phyloP scores from a whole-genome alignment of 2,888 invertebrate species.

The Chrysopilus asiliformis region DNA sequence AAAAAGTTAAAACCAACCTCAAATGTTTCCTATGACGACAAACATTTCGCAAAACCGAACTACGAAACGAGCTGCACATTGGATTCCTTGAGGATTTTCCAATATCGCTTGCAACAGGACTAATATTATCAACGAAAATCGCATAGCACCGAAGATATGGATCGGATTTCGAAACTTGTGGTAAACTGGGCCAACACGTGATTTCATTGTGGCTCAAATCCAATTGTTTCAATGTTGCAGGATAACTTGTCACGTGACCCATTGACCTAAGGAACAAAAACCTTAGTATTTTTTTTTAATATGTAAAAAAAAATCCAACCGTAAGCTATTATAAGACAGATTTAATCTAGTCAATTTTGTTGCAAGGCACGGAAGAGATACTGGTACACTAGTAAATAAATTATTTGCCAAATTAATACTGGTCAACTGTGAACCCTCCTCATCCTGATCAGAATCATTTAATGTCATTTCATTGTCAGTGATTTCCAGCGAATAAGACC shows the following conservation, averaged over 20 bases:
- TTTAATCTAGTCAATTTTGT: slow-evolving; percentile 76
- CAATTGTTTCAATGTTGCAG: slow-evolving; percentile 74
- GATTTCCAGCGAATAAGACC: slow-evolving; percentile 54
- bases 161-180: slow-evolving; percentile 51
- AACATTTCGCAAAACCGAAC: slow-evolving; percentile 62
- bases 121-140: slow-evolving; percentile 8
- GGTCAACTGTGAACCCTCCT: slow-evolving; percentile 49
- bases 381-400: slow-evolving; percentile 75
- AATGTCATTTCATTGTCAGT: slow-evolving; percentile 48
- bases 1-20: no score
- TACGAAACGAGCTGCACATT: slow-evolving; percentile 42
- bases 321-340: slow-evolving; percentile 74
- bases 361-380: slow-evolving; percentile 79
- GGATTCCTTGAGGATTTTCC: no score
- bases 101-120: slow-evolving; percentile 9
- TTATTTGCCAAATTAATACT: slow-evolving; percentile 83
- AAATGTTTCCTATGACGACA: slow-evolving; percentile 76
- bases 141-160: slow-evolving; percentile 61
- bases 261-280: slow-evolving; percentile 43
- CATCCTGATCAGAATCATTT: slow-evolving; percentile 42
- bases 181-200: slow-evolving; percentile 77
- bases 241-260: slow-evolving; percentile 83
- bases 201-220: slow-evolving; percentile 90
- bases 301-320: slow-evolving; percentile 22
- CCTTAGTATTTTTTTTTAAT: no score